Conservation (phyloP, 1,140 invertebrate species). For the Mycetomoellerius zeteki region DNA sequence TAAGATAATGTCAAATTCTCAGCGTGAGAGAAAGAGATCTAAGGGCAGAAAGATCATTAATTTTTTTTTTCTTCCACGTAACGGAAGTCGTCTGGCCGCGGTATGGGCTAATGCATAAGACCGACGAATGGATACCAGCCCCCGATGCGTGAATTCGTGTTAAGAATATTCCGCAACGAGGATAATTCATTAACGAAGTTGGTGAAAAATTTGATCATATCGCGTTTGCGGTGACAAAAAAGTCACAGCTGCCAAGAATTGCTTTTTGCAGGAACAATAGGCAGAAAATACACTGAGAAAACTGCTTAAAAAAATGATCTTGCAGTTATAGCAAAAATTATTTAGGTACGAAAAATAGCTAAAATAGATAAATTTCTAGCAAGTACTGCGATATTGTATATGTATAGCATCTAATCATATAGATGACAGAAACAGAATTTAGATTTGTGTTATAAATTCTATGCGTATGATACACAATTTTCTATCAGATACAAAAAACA, state of each 20-base stretch:
- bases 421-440: too few species aligned
- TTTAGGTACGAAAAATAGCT: too few species aligned
- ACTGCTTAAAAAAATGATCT: too few species aligned
- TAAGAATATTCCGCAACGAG: not conserved
- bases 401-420: too few species aligned
- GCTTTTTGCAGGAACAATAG: not conserved
- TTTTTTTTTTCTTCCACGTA: constrained; percentile 34
- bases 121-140: not conserved
- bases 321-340: too few species aligned
- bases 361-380: too few species aligned
- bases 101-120: constrained; percentile 31
- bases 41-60: constrained; percentile 31
- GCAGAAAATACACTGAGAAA: too few species aligned
- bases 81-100: not conserved
- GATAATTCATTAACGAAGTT: not conserved
- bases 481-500: too few species aligned
- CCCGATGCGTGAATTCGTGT: not conserved
- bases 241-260: not conserved
- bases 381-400: too few species aligned
- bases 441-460: too few species aligned
- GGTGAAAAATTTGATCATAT: not conserved
- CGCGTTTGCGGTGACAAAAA: not conserved
- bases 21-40: not conserved
- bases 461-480: too few species aligned
- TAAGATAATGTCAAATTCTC: constrained; percentile 56